phyloP scores from a whole-genome alignment of 2,888 invertebrate species.

The Scrobipalpa costella region DNA sequence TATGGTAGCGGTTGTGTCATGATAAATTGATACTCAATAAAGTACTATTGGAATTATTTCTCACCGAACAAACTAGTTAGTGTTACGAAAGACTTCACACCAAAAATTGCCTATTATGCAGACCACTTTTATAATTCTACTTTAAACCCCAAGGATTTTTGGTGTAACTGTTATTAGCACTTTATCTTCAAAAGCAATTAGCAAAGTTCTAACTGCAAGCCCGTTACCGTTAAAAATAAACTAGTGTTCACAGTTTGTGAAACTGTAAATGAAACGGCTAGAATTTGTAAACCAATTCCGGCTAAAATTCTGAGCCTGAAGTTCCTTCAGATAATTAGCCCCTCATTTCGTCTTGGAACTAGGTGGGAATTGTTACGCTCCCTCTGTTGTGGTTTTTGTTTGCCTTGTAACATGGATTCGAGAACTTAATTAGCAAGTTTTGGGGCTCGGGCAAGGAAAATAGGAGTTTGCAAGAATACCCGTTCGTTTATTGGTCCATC shows the following conservation, averaged over 20 bases:
- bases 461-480: conserved; percentile 21
- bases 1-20: too few species aligned
- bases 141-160: not conserved
- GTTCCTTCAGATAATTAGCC: conserved; percentile 28
- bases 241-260: conserved; percentile 1
- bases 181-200: conserved; percentile 4
- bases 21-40: too few species aligned
- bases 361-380: conserved; percentile 33
- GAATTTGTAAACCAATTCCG: conserved; percentile 19
- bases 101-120: too few species aligned
- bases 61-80: too few species aligned
- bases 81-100: too few species aligned
- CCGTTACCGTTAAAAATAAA: conserved; percentile 10
- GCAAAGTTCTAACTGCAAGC: conserved; percentile 15
- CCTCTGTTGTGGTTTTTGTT: conserved; percentile 37
- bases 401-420: conserved; percentile 31
- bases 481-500: conserved; percentile 18
- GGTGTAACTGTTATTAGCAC: not conserved
- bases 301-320: conserved; percentile 18
- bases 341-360: conserved; percentile 32
- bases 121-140: too few species aligned
- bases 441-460: conserved; percentile 9
- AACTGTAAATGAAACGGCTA: conserved; percentile 17
- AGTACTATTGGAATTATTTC: too few species aligned
- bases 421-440: conserved; percentile 28